phyloP scores from a whole-genome alignment of 2,888 invertebrate genomes.

The Eristalis intricaria region DNA sequence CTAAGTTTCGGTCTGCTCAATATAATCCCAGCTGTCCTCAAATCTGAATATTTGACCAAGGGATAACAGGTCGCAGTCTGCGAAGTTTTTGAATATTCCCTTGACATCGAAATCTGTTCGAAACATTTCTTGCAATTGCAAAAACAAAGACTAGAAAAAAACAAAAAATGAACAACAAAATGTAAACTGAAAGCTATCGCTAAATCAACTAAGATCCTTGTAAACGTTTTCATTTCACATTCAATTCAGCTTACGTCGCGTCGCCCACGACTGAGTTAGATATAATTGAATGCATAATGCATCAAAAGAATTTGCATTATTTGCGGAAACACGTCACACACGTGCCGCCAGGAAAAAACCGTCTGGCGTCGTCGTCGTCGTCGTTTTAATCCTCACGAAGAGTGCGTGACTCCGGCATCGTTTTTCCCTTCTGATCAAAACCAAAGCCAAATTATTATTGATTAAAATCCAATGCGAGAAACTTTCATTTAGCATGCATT shows the following conservation, averaged over 20 bases:
- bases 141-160: too few species aligned
- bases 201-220: too few species aligned
- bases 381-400: background rate
- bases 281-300: background rate
- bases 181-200: too few species aligned
- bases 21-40: too few species aligned
- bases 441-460: background rate
- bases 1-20: too few species aligned
- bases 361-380: background rate
- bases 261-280: background rate
- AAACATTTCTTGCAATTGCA: too few species aligned
- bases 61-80: too few species aligned
- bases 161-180: too few species aligned
- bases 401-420: background rate
- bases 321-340: constrained; percentile 1
- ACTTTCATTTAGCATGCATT: background rate
- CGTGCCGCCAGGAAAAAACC: background rate
- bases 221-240: background rate
- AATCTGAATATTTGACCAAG: too few species aligned
- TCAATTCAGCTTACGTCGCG: background rate
- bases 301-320: background rate
- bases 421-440: background rate
- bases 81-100: too few species aligned
- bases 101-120: too few species aligned
- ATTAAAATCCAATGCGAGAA: background rate